Evolutionary conservation across 2,113 vertebrate species (phyloP).

Genomic region (rat (Rattus norvegicus)): GRCr8 NC_086022.1:64740501-64741000

Average conservation of each 20-base stretch:
- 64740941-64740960: constrained; percentile 56
- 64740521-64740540: neutral
- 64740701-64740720: constrained; percentile 49
- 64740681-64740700: neutral
- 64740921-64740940: constrained; percentile 67
- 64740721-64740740: constrained; percentile 18
- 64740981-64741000: constrained; percentile 39
- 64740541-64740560: neutral
- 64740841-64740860: constrained; percentile 33
- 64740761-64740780: constrained; percentile 1
- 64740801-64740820: neutral
- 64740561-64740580: neutral
- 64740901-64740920: constrained; percentile 36
- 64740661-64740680: constrained; percentile 4
- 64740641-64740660: neutral
- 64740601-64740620: neutral
- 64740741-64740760: constrained; percentile 1
- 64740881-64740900: constrained; percentile 49
- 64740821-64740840: constrained; percentile 34
- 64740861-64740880: constrained; percentile 31
- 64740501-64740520: neutral
- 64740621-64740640: constrained; percentile 6
- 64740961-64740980: constrained; percentile 9
- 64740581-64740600: neutral
- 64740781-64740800: neutral